Conservation (phyloP, 2,888 invertebrate species). For the Hydroisotoma schaefferi region DNA sequence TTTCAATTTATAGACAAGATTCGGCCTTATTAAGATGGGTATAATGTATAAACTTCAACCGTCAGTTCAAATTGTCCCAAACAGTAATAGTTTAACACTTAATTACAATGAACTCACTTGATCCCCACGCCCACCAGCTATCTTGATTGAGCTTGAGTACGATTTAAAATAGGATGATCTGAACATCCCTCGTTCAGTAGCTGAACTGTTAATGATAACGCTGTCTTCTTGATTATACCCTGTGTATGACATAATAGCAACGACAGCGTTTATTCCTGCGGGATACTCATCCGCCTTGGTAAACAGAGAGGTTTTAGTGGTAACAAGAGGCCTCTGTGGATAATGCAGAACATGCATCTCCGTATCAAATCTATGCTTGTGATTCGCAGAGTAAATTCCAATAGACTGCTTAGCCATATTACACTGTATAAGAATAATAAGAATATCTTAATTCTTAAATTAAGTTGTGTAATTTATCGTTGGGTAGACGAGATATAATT, state of each 20-base stretch:
- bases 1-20: no score
- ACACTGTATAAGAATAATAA: slow-evolving; percentile 48
- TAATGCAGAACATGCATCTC: slow-evolving; percentile 61
- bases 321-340: slow-evolving; percentile 62
- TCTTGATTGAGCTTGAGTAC: slow-evolving; percentile 23
- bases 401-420: slow-evolving; percentile 64
- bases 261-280: slow-evolving; percentile 59
- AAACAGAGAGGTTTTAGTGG: slow-evolving; percentile 61
- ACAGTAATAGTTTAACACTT: no score
- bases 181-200: slow-evolving; percentile 61
- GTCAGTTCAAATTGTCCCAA: no score
- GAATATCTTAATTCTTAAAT: slow-evolving; percentile 3
- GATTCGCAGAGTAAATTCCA: slow-evolving; percentile 63
- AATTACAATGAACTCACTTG: slow-evolving; percentile 11
- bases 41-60: no score
- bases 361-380: slow-evolving; percentile 62
- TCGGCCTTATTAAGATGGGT: no score
- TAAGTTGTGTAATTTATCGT: no score
- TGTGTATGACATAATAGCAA: slow-evolving; percentile 61
- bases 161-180: slow-evolving; percentile 49
- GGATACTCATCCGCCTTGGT: slow-evolving; percentile 52
- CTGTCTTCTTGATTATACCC: slow-evolving; percentile 66
- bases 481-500: no score
- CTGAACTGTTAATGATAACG: slow-evolving; percentile 59
- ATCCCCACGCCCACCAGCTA: slow-evolving; percentile 16